Conservation (phyloP, 2,113 vertebrate genomes). For the Atherinomorus stipes region DNA sequence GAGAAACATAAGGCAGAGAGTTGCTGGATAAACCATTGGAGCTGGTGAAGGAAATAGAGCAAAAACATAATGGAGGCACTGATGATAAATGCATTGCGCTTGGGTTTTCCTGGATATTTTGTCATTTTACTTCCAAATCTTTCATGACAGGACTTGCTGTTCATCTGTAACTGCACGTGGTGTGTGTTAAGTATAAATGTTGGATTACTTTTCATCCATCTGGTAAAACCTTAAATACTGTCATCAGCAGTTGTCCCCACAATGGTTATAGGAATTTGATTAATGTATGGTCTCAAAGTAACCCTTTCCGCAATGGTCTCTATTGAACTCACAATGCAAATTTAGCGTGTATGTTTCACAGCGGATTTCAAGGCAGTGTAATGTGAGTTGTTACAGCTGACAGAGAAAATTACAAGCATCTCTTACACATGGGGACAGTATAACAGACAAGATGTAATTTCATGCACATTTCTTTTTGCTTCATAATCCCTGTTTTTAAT, state of each 20-base stretch:
- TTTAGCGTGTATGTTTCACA: conserved; percentile 15
- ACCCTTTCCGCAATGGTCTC: conserved; percentile 19
- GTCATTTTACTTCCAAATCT: conserved; percentile 39
- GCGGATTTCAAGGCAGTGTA: conserved; percentile 18
- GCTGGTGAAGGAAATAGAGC: conserved; percentile 39
- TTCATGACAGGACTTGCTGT: conserved; percentile 34
- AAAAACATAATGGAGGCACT: conserved; percentile 39
- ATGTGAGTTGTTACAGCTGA: conserved; percentile 54
- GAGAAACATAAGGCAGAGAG: conserved; percentile 67
- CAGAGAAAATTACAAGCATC: conserved; percentile 38
- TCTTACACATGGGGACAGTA: conserved; percentile 13
- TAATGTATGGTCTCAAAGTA: conserved; percentile 30
- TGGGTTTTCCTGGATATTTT: conserved; percentile 35
- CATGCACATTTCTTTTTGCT: conserved; percentile 25
- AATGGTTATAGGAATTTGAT: conserved; percentile 43
- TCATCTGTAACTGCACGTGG: conserved; percentile 32
- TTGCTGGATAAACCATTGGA: conserved; percentile 23
- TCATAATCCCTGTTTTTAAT: background rate
- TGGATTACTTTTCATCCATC: conserved; percentile 47
- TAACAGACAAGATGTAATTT: conserved; percentile 32
- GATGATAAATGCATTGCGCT: conserved; percentile 42
- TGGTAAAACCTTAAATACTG: conserved; percentile 55
- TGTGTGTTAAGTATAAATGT: conserved; percentile 54
- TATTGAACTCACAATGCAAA: conserved; percentile 13
- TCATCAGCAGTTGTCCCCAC: conserved; percentile 49